Base-by-base conservation (phyloP, 2,888 invertebrate genomes). In the Ophraella communa region DNA sequence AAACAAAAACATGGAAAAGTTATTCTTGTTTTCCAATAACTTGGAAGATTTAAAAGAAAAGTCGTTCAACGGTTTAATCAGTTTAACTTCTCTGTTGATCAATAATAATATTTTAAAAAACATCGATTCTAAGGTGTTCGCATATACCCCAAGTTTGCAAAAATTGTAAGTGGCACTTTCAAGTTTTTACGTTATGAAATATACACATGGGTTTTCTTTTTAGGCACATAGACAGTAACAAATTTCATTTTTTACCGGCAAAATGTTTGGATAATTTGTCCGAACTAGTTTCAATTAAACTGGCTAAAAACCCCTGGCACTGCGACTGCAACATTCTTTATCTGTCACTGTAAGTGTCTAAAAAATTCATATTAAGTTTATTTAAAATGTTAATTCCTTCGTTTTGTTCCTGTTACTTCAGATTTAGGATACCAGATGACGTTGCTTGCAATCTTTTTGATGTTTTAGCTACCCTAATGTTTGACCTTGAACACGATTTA, bases 251-350 rank as follows among this genome's bases (percentile, higher is more conserved):
- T 67, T 78, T 92, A 53, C 90, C 91, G 1, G 85, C 88, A 0
- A 87, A 89, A 65, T 85, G 88, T 2, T 80, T 92, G 65, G 91
- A 91, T 76, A 85, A 85, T 58, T 84, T 89, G 72, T 84, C 86
- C 0, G 85, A 87, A 66, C 81, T 93, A 53, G 84, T 87, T 4
- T 87, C 89, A 52, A 85, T 92, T 8, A 90, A 90, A 75, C 80
- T 93, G 30, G 89, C 89, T 1, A 88, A 90, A 72, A 93, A 93
- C 79, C 91, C 91, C 0, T 92, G 92, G 92, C 90, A 91, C 75
- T 93, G 93, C 74, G 91, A 92, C 77, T 92, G 93, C 76, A 87
- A 88, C 71, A 87, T 89, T 30, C 83, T 90, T 1, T 92, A 92
- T 77, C 85, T 92, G 65, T 88, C 91, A 2, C 85, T 86, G 88